A percentile compares a stretch with the other conserved stretches of the same genome.
These are phyloP conservation scores for Reticulitermes lucifugus DNA, from an alignment of 2,888 invertebrate species.

Conservation along the genomic window DNA sequence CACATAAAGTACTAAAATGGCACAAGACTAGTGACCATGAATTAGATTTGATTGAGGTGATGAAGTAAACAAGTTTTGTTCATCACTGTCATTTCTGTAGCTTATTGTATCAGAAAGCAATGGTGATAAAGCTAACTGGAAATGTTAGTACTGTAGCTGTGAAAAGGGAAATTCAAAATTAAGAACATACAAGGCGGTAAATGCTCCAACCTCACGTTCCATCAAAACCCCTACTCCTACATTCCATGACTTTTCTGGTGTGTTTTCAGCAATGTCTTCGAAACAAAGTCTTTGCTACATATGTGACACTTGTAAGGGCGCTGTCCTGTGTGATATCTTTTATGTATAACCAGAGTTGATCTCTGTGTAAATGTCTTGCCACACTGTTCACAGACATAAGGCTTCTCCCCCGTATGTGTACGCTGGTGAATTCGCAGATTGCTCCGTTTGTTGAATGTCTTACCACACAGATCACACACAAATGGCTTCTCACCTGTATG, in stretches of 20 bases:
- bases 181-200: too few relatives aligned
- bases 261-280: slow-evolving; percentile 50
- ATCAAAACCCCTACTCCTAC: neutral
- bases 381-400: slow-evolving; percentile 66
- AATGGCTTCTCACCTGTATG: slow-evolving; percentile 47
- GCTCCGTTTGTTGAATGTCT: slow-evolving; percentile 37
- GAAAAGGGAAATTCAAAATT: too few relatives aligned
- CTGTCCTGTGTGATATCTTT: slow-evolving; percentile 63
- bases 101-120: too few relatives aligned
- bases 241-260: slow-evolving; percentile 54
- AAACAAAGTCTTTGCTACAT: slow-evolving; percentile 41
- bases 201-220: neutral
- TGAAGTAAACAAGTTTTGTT: too few relatives aligned
- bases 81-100: too few relatives aligned
- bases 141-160: too few relatives aligned
- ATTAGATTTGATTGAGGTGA: too few relatives aligned
- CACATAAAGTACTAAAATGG: too few relatives aligned
- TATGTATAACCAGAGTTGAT: slow-evolving; percentile 67
- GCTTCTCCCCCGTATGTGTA: slow-evolving; percentile 66
- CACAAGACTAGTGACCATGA: too few relatives aligned
- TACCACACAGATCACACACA: slow-evolving; percentile 56
- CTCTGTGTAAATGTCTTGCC: slow-evolving; percentile 67
- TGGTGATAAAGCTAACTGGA: too few relatives aligned
- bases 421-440: slow-evolving; percentile 54
- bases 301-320: slow-evolving; percentile 44